phyloP scores from a whole-genome alignment of 2,888 invertebrate species.

The Leptura quadrifasciata region DNA sequence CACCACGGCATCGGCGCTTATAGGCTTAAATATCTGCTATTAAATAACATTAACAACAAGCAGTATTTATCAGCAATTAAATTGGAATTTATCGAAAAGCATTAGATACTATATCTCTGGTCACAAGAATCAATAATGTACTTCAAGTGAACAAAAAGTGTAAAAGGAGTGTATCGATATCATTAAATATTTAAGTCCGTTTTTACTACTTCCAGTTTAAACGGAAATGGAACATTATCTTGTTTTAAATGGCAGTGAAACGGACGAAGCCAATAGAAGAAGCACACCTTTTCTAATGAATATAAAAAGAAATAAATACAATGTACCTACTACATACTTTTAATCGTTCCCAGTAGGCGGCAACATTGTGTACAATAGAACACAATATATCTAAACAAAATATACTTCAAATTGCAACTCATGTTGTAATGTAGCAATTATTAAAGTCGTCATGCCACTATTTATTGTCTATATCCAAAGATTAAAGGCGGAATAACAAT shows the following conservation, averaged over 20 bases:
- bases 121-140: not conserved
- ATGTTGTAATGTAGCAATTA: not conserved
- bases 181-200: not conserved
- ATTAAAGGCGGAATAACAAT: too few species aligned
- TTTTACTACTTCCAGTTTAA: constrained; percentile 6
- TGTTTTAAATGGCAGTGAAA: not conserved
- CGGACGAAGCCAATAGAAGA: not conserved
- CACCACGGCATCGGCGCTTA: too few species aligned
- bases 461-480: too few species aligned
- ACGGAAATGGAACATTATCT: not conserved
- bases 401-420: not conserved
- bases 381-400: not conserved
- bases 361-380: not conserved
- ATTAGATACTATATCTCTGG: too few species aligned
- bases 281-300: constrained; percentile 1
- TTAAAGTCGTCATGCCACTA: too few species aligned
- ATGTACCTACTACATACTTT: not conserved
- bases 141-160: not conserved
- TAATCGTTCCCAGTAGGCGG: not conserved
- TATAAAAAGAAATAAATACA: not conserved
- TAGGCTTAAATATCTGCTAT: too few species aligned
- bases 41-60: too few species aligned
- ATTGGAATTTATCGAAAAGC: too few species aligned
- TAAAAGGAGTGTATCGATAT: not conserved
- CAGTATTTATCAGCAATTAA: too few species aligned